Evolutionary conservation across 1,140 invertebrate genomes (phyloP), one percentile per base, ranked within the genome.

Genomic region (Caenorhabditis brenneri): DNA sequence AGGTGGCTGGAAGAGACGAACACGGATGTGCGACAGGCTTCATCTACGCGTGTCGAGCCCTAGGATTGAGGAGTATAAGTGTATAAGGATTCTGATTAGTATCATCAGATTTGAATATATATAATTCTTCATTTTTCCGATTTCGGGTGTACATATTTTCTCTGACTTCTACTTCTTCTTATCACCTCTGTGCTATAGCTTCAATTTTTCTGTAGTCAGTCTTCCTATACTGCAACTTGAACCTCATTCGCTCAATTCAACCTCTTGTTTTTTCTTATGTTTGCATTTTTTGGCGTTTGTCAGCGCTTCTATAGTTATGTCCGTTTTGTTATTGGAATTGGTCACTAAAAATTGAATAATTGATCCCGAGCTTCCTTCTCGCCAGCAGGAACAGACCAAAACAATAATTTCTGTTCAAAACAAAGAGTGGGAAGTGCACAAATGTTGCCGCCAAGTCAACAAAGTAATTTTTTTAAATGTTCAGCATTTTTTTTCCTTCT

Each of bases 11-110:
- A 39, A 29, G 88, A 39, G 88, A 89, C 60, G 87, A 90, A 31
- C 79, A 89, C 46, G 88, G 88, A 7, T 89, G 88, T 80, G 88
- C 88, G 16, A 87, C 80, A 24, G 88, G 88, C 22, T 89, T 89
- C 79, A 55, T 88, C 33, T 89, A 89, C 81, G 90, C 87, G 9
- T 89, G 88, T 49, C 53, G 82, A 29, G 79, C 31, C n/a, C 79
- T 81, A 12, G 65, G 65, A 74, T 42, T 42, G 22, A 39, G 65
- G 65, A 74, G 65, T 74, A 74, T 42, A 39, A 74, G 65, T 31
- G 65, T 74, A 42, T 74, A 42, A 74, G 24, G 15, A 55, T 27
- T 55, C 53, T 55, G 53, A 27, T 27, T 27, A 27, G 24, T 9
- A 74, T 7, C 15, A 12, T 39, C 65, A 24, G 60, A 36, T n/a